Evolutionary conservation across 1,140 invertebrate species (phyloP).

Genomic region (Venustaconcha ellipsiformis): DNA sequence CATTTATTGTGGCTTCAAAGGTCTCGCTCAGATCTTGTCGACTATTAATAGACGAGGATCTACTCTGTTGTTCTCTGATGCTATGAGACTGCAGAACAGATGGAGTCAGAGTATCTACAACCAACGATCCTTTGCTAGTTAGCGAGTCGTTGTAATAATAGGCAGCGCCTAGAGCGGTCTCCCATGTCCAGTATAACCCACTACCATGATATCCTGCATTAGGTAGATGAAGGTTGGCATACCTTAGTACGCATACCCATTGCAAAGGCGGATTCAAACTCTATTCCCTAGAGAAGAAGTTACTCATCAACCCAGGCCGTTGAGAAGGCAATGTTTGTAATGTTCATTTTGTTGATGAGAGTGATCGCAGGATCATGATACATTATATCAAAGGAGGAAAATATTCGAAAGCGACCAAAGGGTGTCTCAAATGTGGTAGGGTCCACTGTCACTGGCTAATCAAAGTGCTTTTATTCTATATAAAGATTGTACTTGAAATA

Average conservation of each 20-base stretch:
- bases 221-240: conserved; percentile 71
- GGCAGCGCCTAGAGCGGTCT: conserved; percentile 44
- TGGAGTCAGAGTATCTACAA: conserved; percentile 35
- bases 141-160: conserved; percentile 38
- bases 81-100: neutral
- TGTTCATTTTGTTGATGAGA: conserved; percentile 69
- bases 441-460: conserved; percentile 62
- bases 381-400: conserved; percentile 83
- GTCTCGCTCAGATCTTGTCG: neutral
- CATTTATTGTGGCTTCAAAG: conserved; percentile 11
- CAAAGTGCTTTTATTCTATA: conserved; percentile 73
- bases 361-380: conserved; percentile 75
- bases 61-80: no score
- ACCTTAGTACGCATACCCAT: conserved; percentile 72
- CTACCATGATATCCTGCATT: conserved; percentile 71
- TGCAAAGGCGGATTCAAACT: conserved; percentile 73
- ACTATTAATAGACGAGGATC: no score
- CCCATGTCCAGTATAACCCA: conserved; percentile 69
- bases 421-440: conserved; percentile 74
- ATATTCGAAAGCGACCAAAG: conserved; percentile 83
- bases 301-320: conserved; percentile 80
- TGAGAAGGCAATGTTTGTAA: conserved; percentile 79
- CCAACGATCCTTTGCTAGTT: conserved; percentile 23
- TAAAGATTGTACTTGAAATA: conserved; percentile 80
- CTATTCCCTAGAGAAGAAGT: conserved; percentile 75